Evolutionary conservation across 2,888 invertebrate species (phyloP).

Genomic region (Drosophila hawaiiensis): DNA sequence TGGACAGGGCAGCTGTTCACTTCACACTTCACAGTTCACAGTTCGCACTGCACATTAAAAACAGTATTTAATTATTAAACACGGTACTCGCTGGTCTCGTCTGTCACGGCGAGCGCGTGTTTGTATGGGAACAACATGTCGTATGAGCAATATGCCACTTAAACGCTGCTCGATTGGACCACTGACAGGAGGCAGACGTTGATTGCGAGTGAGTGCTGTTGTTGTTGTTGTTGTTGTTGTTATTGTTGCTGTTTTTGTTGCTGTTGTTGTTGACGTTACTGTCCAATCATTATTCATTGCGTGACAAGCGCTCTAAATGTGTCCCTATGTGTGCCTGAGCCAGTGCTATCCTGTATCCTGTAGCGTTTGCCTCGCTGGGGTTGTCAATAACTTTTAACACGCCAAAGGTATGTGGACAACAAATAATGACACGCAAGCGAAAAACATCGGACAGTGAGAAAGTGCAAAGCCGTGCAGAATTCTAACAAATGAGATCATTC

Average conservation of each 20-base stretch:
- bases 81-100: slow-evolving; percentile 36
- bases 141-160: slow-evolving; percentile 79
- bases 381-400: slow-evolving; percentile 72
- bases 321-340: slow-evolving; percentile 34
- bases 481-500: slow-evolving; percentile 21
- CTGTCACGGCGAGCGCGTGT: slow-evolving; percentile 18
- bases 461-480: slow-evolving; percentile 22
- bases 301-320: slow-evolving; percentile 76
- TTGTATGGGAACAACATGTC: slow-evolving; percentile 57
- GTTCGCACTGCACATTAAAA: slow-evolving; percentile 48
- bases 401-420: slow-evolving; percentile 65
- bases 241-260: slow-evolving; percentile 26
- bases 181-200: slow-evolving; percentile 68
- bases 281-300: slow-evolving; percentile 80
- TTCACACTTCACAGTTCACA: slow-evolving; percentile 23
- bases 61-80: slow-evolving; percentile 77
- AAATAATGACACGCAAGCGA: slow-evolving; percentile 51
- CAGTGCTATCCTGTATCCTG: slow-evolving; percentile 19
- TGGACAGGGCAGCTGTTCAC: slow-evolving; percentile 18
- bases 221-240: slow-evolving; percentile 17
- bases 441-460: slow-evolving; percentile 38
- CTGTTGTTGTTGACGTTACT: slow-evolving; percentile 40
- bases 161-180: slow-evolving; percentile 69
- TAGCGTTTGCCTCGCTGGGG: slow-evolving; percentile 35
- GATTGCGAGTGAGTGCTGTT: slow-evolving; percentile 41